These are phyloP conservation scores for Oikopleura vanhoeffeni DNA, from an alignment of 23 tunicate genomes.

Conservation along the genomic window DNA sequence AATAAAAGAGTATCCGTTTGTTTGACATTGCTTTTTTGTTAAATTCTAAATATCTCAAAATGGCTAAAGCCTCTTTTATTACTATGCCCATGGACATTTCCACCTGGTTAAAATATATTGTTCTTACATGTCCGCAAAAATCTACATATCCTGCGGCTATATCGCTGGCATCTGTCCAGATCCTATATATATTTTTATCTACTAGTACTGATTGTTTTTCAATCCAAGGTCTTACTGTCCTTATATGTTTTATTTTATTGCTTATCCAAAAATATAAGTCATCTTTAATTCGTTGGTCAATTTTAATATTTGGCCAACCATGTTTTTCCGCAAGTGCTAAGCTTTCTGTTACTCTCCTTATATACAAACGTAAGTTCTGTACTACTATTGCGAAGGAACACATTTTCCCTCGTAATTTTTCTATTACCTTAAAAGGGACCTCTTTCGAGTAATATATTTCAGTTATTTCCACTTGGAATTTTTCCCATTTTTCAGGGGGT, in stretches of 20 bases:
- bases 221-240: not conserved
- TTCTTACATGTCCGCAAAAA: too few species aligned
- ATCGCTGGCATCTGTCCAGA: too few species aligned
- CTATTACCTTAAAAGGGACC: not conserved
- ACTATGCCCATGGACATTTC: not conserved
- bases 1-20: not conserved
- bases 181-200: too few species aligned
- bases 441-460: not conserved
- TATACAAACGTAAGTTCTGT: not conserved
- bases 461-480: not conserved
- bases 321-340: not conserved
- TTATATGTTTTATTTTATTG: not conserved
- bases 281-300: not conserved
- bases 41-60: too few species aligned
- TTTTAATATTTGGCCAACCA: too few species aligned
- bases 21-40: too few species aligned
- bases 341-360: not conserved
- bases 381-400: not conserved
- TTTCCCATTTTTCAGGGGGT: not conserved
- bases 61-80: not conserved
- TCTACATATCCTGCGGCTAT: too few species aligned
- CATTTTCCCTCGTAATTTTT: conserved; percentile 1
- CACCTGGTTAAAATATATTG: not conserved
- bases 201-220: too few species aligned
- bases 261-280: not conserved